Conservation (phyloP, 2,113 vertebrate genomes). For the Todiramphus saurophagus region DNA sequence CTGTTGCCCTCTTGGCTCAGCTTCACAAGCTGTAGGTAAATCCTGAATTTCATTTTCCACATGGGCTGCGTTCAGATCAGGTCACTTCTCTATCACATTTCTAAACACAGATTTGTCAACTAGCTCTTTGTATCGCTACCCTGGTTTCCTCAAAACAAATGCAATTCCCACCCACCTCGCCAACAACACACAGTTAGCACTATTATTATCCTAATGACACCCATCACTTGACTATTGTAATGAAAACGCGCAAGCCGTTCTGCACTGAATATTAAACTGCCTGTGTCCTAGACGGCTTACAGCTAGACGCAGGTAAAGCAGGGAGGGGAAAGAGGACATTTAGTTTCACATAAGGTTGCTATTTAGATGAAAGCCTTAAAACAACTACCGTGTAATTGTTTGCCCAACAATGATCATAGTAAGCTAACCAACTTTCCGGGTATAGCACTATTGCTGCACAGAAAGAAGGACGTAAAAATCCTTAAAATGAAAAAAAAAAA, state of each 20-base stretch:
- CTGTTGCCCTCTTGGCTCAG: neutral
- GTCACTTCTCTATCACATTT: neutral
- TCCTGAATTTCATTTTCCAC: neutral
- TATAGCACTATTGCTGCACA: neutral
- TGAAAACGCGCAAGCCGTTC: neutral
- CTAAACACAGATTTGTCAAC: neutral
- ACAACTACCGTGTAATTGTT: rapidly evolving
- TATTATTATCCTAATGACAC: neutral
- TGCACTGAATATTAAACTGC: neutral
- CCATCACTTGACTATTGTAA: neutral
- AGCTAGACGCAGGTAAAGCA: neutral
- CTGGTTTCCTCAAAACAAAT: neutral
- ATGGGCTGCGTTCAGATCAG: neutral
- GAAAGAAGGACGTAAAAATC: rapidly evolving
- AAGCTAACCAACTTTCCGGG: neutral
- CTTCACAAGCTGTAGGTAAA: neutral
- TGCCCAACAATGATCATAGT: rapidly evolving
- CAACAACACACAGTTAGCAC: too few species aligned
- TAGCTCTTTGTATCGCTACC: neutral
- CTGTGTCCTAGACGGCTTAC: neutral
- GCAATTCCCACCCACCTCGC: neutral
- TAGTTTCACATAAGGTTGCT: rapidly evolving
- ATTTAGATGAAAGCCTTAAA: neutral
- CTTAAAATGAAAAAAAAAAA: neutral
- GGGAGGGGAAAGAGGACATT: neutral